Conservation (phyloP, 1,140 invertebrate genomes). For the Pseudachorutes palmiensis region DNA sequence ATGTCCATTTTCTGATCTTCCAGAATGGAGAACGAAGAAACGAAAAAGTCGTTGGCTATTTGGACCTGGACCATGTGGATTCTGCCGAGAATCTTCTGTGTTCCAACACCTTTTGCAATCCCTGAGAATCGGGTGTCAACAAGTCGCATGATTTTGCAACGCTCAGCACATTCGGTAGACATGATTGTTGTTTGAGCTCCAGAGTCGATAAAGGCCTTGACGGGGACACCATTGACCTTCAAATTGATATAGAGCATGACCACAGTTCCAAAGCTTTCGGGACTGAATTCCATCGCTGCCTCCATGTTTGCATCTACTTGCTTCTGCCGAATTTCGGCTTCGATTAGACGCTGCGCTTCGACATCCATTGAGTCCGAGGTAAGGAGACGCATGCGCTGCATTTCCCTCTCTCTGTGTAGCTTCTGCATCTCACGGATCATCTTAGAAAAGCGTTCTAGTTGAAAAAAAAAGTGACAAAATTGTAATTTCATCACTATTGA, state of each 20-base stretch:
- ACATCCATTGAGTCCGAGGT: conserved; percentile 90
- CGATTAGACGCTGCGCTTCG: conserved; percentile 86
- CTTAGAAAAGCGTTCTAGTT: conserved; percentile 67
- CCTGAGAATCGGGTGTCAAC: conserved; percentile 92
- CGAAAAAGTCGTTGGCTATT: conserved; percentile 86
- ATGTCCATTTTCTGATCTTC: conserved; percentile 98
- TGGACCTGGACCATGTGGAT: conserved; percentile 96
- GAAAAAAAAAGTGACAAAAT: conserved; percentile 22
- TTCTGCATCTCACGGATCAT: conserved; percentile 74
- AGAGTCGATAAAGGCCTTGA: conserved; percentile 97
- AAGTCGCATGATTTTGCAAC: conserved; percentile 91
- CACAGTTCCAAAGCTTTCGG: conserved; percentile 94
- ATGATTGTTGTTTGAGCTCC: conserved; percentile 90
- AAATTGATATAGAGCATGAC: conserved; percentile 96
- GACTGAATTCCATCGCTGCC: conserved; percentile 95
- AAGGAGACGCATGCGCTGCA: conserved; percentile 75
- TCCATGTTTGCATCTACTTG: conserved; percentile 99
- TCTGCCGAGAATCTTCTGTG: conserved; percentile 88
- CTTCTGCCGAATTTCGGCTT: conserved; percentile 88
- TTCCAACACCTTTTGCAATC: conserved; percentile 88
- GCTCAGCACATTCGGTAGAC: conserved; percentile 81
- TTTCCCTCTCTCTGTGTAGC: conserved; percentile 65
- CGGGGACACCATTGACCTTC: conserved; percentile 87
- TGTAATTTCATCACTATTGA: conserved; percentile 12
- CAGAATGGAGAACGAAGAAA: conserved; percentile 94